These are phyloP conservation scores for Clarias fuscus DNA, from an alignment of 2,797 vertebrate genomes.

Conservation along the genomic window DNA sequence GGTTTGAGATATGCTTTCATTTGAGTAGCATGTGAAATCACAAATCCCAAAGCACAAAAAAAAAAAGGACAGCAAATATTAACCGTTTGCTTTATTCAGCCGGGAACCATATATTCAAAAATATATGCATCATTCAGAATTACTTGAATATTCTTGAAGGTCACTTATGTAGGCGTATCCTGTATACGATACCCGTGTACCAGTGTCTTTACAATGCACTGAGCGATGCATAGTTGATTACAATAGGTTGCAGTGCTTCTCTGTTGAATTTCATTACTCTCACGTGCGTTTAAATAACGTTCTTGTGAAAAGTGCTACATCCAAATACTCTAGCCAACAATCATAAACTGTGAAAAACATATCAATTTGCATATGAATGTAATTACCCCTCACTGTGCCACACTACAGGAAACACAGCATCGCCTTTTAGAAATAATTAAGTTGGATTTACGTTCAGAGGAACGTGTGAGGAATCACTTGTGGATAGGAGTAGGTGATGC, in stretches of 20 bases:
- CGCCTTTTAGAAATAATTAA: conserved; percentile 1
- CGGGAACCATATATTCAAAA: background rate
- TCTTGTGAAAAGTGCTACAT: background rate
- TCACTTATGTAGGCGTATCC: background rate
- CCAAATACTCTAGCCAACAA: conserved; percentile 20
- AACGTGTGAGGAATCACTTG: background rate
- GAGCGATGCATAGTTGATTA: background rate
- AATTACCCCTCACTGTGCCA: conserved; percentile 15
- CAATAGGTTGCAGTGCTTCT: background rate
- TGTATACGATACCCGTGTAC: background rate
- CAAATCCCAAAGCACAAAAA: conserved; percentile 17
- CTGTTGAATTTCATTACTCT: background rate
- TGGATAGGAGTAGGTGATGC: background rate
- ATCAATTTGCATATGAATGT: conserved; percentile 25
- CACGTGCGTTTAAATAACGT: background rate
- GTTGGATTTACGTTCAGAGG: conserved; percentile 10
- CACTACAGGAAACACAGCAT: background rate
- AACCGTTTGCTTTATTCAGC: conserved; percentile 27
- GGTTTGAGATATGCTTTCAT: conserved; percentile 25
- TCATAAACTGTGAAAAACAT: conserved; percentile 26
- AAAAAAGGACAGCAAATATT: conserved; percentile 28
- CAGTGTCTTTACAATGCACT: background rate
- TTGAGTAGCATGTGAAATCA: conserved; percentile 20
- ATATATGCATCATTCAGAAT: background rate
- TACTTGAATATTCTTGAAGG: too few species aligned